Conservation (phyloP, 2,888 invertebrate species). For the Scaptomyza tumidula region DNA sequence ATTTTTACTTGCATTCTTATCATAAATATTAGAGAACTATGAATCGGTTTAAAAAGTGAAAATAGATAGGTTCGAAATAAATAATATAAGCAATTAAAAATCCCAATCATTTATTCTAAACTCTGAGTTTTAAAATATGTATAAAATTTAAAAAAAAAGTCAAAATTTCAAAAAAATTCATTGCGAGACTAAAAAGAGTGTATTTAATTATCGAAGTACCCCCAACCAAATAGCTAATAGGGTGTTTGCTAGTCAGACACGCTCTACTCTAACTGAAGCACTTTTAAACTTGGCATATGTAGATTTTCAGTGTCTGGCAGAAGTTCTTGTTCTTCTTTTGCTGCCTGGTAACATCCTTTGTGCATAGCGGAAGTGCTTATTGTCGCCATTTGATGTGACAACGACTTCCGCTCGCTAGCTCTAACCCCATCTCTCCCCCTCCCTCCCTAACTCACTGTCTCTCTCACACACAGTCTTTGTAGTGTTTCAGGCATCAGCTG, state of each 20-base stretch:
- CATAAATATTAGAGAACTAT: too few species aligned
- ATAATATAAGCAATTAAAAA: too few species aligned
- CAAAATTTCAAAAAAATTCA: too few species aligned
- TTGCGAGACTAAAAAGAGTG: not conserved
- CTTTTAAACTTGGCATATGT: not conserved
- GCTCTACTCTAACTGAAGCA: not conserved
- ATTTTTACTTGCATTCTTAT: too few species aligned
- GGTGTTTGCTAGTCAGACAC: not conserved
- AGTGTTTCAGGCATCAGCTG: constrained; percentile 17
- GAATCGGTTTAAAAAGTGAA: too few species aligned
- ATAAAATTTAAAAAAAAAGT: too few species aligned
- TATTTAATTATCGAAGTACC: not conserved
- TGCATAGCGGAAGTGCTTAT: constrained; percentile 70
- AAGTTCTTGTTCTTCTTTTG: not conserved
- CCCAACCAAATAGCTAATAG: not conserved
- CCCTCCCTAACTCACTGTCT: not conserved
- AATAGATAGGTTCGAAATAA: too few species aligned
- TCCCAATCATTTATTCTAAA: too few species aligned
- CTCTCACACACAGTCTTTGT: not conserved
- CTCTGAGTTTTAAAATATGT: too few species aligned
- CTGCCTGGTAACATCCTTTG: constrained; percentile 52
- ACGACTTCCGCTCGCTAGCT: constrained; percentile 66
- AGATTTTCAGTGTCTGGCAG: constrained; percentile 2
- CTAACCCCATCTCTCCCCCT: not conserved
- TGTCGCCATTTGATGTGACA: constrained; percentile 79